A percentile compares a stretch with the other conserved stretches of the same genome.
These are phyloP conservation scores for Ciona savignyi DNA, from an alignment of 23 tunicate genomes.

Conservation along the genomic window DNA sequence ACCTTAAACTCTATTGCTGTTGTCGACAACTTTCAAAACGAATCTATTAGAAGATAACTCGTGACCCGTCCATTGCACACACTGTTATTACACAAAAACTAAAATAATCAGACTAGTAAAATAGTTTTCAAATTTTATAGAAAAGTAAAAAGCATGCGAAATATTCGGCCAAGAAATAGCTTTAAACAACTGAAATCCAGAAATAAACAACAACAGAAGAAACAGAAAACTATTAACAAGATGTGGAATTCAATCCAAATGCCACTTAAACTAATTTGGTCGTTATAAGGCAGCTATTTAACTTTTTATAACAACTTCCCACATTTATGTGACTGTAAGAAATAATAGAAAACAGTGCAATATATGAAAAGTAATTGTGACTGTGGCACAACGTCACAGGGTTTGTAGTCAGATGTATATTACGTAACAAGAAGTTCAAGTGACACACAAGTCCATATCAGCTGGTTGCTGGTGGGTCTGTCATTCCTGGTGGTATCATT, in stretches of 20 bases:
- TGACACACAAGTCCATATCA: not conserved
- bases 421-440: not conserved
- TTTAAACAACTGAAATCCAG: constrained; percentile 1
- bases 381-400: not conserved
- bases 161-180: not conserved
- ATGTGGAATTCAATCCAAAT: too few relatives aligned
- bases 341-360: constrained; percentile 1
- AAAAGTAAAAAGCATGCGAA: constrained; percentile 1
- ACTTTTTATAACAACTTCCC: too few relatives aligned
- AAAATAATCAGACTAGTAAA: not conserved
- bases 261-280: too few relatives aligned
- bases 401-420: not conserved
- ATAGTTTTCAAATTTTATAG: not conserved
- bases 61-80: too few relatives aligned
- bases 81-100: too few relatives aligned
- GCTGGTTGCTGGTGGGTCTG: constrained; percentile 56
- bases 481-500: constrained; percentile 97
- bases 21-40: too few relatives aligned
- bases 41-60: too few relatives aligned
- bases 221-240: not conserved
- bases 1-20: too few relatives aligned
- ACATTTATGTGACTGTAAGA: too few relatives aligned
- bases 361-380: not conserved
- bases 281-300: too few relatives aligned
- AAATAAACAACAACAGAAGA: not conserved